Percentiles rank a stretch among this genome's conserved stretches.
phyloP scores from a whole-genome alignment of 2,888 invertebrate species.

The Eilema griseolum region DNA sequence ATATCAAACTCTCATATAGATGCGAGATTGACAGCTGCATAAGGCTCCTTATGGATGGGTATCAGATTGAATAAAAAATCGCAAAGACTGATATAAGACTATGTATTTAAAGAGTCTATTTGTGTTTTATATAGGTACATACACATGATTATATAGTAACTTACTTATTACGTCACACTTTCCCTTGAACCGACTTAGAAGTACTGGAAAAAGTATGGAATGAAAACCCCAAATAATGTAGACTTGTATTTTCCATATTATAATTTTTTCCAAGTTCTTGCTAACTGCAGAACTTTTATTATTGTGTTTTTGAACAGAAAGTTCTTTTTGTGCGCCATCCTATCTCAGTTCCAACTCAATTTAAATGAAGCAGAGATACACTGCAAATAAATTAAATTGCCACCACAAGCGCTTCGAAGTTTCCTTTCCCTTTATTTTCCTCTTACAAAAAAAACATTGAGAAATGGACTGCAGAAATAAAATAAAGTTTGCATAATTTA shows the following conservation, averaged over 20 bases:
- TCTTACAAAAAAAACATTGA: slow-evolving; percentile 28
- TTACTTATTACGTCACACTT: no score
- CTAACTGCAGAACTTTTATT: not conserved
- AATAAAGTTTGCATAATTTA: slow-evolving; percentile 20
- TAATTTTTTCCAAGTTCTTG: not conserved
- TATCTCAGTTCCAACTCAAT: slow-evolving; percentile 42
- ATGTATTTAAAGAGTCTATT: no score
- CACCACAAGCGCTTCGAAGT: slow-evolving; percentile 35
- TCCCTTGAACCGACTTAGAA: no score
- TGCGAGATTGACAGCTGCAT: no score
- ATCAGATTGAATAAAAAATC: no score
- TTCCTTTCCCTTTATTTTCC: slow-evolving; percentile 39
- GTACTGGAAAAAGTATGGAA: no score
- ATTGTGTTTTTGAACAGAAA: slow-evolving; percentile 9
- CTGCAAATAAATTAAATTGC: slow-evolving; percentile 55
- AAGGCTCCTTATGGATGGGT: no score
- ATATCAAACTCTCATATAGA: no score
- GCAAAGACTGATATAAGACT: no score
- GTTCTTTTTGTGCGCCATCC: slow-evolving; percentile 30
- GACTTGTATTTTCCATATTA: not conserved
- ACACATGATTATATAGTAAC: no score
- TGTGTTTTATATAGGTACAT: no score
- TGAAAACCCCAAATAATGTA: not conserved
- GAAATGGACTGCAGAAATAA: slow-evolving; percentile 30
- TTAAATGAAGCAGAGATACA: slow-evolving; percentile 48